Evolutionary conservation across 2,113 vertebrate genomes (phyloP).

Genomic region (Bubo scandiacus): DNA sequence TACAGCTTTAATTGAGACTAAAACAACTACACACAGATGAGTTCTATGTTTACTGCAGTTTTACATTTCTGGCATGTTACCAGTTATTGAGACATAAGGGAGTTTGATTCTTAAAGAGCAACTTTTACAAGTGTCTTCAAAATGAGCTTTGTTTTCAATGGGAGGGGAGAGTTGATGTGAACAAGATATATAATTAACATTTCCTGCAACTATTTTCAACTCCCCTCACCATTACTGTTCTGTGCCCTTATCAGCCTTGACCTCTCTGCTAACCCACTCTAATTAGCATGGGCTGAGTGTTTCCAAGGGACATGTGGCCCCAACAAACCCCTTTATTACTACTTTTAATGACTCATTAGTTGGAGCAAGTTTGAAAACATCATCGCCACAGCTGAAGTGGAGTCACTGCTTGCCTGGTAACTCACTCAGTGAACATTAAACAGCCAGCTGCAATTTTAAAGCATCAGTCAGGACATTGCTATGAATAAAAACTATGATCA

Average conservation of each 20-base stretch:
- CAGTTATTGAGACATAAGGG: neutral
- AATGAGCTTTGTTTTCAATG: neutral
- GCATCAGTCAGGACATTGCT: neutral
- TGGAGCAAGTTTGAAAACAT: constrained; percentile 8
- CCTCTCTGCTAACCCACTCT: neutral
- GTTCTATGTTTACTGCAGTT: neutral
- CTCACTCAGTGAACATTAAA: neutral
- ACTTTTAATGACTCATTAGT: constrained; percentile 1
- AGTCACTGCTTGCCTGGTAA: neutral
- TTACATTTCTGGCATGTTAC: neutral
- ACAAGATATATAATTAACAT: constrained; percentile 4
- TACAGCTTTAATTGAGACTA: neutral
- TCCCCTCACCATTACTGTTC: neutral
- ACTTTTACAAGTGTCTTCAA: neutral
- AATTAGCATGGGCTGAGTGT: neutral
- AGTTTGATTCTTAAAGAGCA: neutral
- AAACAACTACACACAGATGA: neutral
- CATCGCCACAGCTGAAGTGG: neutral
- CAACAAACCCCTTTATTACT: constrained; percentile 21
- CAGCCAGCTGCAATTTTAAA: neutral
- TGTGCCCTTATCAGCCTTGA: neutral
- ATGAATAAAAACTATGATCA: neutral
- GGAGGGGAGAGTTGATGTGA: neutral
- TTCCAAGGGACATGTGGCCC: neutral
- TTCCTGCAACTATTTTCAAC: neutral